Base-by-base conservation (phyloP, 1,140 invertebrate species). In the Sarcophaga bullata region DNA sequence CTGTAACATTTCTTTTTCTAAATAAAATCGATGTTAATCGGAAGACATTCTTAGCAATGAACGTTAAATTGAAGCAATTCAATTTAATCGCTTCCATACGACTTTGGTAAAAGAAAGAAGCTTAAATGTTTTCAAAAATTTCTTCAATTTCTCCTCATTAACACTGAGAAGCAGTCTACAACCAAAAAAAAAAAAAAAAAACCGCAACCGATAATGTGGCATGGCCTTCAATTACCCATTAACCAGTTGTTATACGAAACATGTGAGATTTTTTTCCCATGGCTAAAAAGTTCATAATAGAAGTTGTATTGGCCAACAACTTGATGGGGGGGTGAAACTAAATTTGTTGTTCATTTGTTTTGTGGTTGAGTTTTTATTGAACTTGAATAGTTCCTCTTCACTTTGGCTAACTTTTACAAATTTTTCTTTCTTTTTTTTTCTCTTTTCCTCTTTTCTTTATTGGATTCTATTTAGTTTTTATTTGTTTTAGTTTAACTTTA, bases 291-390 rank as follows among this genome's bases (percentile, higher is more conserved):
- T 58, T 25, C 10, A 6, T 9, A 0, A 68, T 68, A 6, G 62
- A 68, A 68, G 62, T 68, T 68, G 1, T n/a, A 76, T 48, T n/a
- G 9, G 46, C 8, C 10, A 46, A 47, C 6, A n/a, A 78, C 48
- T 52, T 52, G 46, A 78, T n/a, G 52, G 50, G 52, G 37, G 50
- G 62, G 54, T 7, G n/a, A 68, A 78, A 78, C 75, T 19, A 78
- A 78, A 78, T 78, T 78, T 78, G 75, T 78, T 78, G 75, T 78
- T 50, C 75, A 78, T 78, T 78, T 78, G 50, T 78, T 52, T 78
- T 78, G 75, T 78, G 75, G 75, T 78, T 49, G 52, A 78, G 75
- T 78, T 78, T 78, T 78, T 78, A 78, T 78, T 78, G 75, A 78
- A 78, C 75, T 78, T 78, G 75, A 78, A 78, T 78, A 78, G 75